Evolutionary conservation across 2,797 vertebrate species (phyloP).

Genomic region (Coluber constrictor): DNA sequence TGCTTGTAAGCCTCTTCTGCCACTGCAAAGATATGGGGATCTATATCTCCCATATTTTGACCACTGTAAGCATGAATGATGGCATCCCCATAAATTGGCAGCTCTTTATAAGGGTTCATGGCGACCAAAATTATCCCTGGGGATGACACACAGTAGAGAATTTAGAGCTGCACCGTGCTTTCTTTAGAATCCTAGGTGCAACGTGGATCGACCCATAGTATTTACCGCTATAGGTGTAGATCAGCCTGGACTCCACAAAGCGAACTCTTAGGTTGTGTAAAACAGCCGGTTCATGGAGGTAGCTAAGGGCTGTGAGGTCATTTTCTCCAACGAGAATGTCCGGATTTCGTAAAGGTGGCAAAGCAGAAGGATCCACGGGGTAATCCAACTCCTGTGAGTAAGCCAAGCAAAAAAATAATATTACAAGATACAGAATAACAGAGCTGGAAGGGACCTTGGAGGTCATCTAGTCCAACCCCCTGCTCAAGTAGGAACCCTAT

Average conservation of each 20-base stretch:
- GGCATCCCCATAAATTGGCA: constrained; percentile 93
- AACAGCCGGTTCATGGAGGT: constrained; percentile 93
- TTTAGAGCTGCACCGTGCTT: neutral
- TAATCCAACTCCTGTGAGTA: constrained; percentile 76
- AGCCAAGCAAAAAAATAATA: neutral
- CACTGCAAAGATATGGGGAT: constrained; percentile 98
- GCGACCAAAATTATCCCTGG: constrained; percentile 96
- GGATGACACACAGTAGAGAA: constrained; percentile 17
- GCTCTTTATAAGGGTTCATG: constrained; percentile 93
- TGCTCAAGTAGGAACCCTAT: no score
- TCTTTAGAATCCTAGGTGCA: neutral
- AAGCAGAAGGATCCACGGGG: constrained; percentile 73
- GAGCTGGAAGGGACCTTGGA: neutral
- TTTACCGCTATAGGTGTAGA: constrained; percentile 97
- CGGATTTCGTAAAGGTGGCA: constrained; percentile 92
- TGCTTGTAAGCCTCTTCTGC: constrained; percentile 98
- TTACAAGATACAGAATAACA: neutral
- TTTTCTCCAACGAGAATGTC: constrained; percentile 99
- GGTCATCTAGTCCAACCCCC: neutral
- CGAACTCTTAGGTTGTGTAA: constrained; percentile 95
- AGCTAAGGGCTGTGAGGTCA: constrained; percentile 97
- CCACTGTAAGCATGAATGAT: constrained; percentile 96
- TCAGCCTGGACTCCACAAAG: constrained; percentile 92
- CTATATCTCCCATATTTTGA: constrained; percentile 98
- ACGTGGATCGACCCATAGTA: neutral